phyloP scores from a whole-genome alignment of 2,888 invertebrate genomes.

The Eilema sororculum region DNA sequence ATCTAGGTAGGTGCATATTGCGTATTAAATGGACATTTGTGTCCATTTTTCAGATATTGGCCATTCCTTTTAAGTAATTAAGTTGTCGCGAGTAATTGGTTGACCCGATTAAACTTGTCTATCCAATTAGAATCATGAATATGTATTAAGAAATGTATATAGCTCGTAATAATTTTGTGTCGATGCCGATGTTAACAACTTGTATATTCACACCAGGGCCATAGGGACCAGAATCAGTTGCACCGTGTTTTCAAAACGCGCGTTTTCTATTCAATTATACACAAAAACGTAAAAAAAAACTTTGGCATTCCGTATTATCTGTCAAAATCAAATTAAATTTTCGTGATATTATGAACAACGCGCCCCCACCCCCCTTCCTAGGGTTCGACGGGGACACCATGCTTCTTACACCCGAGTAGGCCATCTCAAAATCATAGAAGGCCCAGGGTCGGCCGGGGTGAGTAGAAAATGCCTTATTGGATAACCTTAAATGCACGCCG shows the following conservation, averaged over 20 bases:
- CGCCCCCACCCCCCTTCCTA: too few relatives aligned
- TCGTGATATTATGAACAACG: neutral
- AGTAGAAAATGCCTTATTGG: too few relatives aligned
- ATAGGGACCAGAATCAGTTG: neutral
- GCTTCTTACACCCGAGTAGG: too few relatives aligned
- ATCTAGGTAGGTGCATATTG: neutral
- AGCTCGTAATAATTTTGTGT: neutral
- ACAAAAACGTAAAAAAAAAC: neutral
- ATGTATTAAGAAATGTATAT: slow-evolving; percentile 8
- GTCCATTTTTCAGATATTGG: slow-evolving; percentile 15
- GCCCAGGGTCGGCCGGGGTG: too few relatives aligned
- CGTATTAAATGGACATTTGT: slow-evolving; percentile 18
- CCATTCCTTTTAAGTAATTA: slow-evolving; percentile 21
- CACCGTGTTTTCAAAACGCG: neutral
- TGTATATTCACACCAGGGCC: neutral
- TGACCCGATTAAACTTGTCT: slow-evolving; percentile 16
- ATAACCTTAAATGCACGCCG: too few relatives aligned
- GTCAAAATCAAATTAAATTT: neutral
- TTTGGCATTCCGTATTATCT: neutral
- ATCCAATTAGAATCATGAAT: slow-evolving; percentile 13
- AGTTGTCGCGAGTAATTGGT: slow-evolving; percentile 19
- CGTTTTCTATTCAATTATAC: neutral
- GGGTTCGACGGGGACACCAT: too few relatives aligned
- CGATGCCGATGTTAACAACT: neutral
- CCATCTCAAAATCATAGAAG: too few relatives aligned